phyloP scores from a whole-genome alignment of 2,113 vertebrate species.

The Odocoileus virginianus region DNA sequence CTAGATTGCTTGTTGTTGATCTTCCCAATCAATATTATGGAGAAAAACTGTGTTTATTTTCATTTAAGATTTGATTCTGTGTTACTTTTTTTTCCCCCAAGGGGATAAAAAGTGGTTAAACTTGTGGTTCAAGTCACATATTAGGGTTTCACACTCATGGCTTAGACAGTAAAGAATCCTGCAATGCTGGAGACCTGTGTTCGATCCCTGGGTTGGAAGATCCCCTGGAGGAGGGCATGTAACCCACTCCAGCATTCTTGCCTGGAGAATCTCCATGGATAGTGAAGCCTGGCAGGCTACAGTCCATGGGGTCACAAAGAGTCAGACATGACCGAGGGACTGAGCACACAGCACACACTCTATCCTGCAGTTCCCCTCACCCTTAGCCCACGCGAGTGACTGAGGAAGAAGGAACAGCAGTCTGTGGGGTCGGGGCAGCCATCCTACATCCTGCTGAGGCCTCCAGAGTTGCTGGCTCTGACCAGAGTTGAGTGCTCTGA shows the following conservation, averaged over 20 bases:
- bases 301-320: not conserved
- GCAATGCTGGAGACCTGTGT: not conserved
- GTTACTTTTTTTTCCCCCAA: not conserved
- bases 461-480: not conserved
- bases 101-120: not conserved
- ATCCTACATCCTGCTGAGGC: not conserved
- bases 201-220: not conserved
- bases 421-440: not conserved
- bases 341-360: not conserved
- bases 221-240: not conserved
- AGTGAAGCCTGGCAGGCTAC: not conserved
- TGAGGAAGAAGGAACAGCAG: not conserved
- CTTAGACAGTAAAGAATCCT: not conserved
- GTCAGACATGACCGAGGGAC: not conserved
- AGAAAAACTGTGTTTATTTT: not conserved
- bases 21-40: not conserved
- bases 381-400: not conserved
- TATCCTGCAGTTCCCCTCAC: not conserved
- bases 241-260: not conserved
- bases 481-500: not conserved
- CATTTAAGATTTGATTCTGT: not conserved
- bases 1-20: not conserved
- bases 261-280: not conserved
- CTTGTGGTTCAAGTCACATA: not conserved
- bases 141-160: not conserved